Base-by-base conservation (phyloP, 2,888 invertebrate species). In the Drosophila suboccidentalis region DNA sequence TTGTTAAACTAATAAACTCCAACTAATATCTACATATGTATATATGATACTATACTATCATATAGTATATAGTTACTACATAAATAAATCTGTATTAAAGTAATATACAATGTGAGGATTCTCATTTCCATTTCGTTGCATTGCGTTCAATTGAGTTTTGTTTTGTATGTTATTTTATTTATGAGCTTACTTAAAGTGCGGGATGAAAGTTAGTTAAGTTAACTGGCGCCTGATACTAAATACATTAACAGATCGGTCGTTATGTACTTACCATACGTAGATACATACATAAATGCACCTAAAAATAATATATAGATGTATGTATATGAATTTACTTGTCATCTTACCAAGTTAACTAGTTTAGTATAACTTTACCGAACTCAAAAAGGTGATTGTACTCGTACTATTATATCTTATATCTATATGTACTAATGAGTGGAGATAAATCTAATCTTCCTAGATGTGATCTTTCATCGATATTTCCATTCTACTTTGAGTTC, bases 1-100 rank as follows among this genome's bases (percentile, higher is more conserved):
- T 26, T 60, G 64, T 83, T 83, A 29, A 78, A 73, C 49, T 64
- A 72, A 80, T 73, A 71, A 78, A 74, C 61, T 73, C 69, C 71
- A 74, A 65, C 59, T 54, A 60, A 62, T 43, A 53, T 59, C 60
- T 63, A 71, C 73, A 51, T 65, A 72, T 72, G 50, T 54, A 58
- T 49, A 62, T 68, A 59, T 59, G 8, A 8, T 6, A 29, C 4
- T 29, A 29, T 29, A 29, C 8, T 29, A 38, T 38, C 47, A 44
- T 80, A 78, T 65, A 75, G 58, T 17, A 43, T 19, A 34, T 36
- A 4, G 19, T 10, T 53, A 66, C 76, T 58, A 71, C 55, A 29
- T 6, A 41, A 17, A 57, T 57, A 17, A 29, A 36, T 29, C 13
- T 32, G 8, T 17, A 39, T 26, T 15, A 15, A 32, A 53, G 17